Conservation (phyloP, 2,888 invertebrate genomes). For the Catonia carolina region DNA sequence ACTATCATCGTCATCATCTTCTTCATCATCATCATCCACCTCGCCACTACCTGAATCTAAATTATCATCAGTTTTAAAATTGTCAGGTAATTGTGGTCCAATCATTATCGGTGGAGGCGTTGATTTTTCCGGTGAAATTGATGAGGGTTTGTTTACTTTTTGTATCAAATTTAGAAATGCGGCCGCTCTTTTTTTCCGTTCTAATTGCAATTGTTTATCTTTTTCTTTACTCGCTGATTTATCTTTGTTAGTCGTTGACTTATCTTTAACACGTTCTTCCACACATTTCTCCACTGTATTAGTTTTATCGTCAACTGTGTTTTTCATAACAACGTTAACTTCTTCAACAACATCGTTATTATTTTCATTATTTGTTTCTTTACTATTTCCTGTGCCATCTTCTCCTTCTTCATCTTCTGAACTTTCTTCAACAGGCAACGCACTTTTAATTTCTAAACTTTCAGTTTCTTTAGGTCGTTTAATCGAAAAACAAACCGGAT, state of each 20-base stretch:
- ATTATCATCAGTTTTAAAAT: background rate
- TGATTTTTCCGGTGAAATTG: background rate
- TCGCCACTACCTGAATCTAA: too few species aligned
- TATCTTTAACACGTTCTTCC: conserved; percentile 1
- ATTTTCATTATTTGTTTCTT: background rate
- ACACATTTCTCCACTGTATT: background rate
- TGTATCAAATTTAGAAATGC: conserved; percentile 3
- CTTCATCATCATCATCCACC: background rate
- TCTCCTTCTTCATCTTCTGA: conserved; percentile 42
- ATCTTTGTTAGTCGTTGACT: background rate
- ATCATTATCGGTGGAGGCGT: background rate
- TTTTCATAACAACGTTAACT: background rate
- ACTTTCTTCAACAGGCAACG: conserved; percentile 53
- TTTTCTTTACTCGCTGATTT: background rate
- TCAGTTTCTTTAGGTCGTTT: conserved; percentile 72
- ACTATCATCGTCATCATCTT: background rate
- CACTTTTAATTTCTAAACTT: conserved; percentile 59
- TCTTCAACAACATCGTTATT: background rate
- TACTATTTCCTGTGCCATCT: background rate
- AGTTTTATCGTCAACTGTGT: background rate
- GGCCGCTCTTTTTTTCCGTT: background rate
- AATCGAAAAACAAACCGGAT: conserved; percentile 77
- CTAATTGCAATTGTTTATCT: background rate
- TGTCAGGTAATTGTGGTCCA: conserved; percentile 3
- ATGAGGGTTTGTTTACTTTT: background rate